A percentile compares a stretch with the other conserved stretches of the same genome.
phyloP scores from a whole-genome alignment of 1,140 invertebrate genomes.

The Rhopalosiphum maidis region DNA sequence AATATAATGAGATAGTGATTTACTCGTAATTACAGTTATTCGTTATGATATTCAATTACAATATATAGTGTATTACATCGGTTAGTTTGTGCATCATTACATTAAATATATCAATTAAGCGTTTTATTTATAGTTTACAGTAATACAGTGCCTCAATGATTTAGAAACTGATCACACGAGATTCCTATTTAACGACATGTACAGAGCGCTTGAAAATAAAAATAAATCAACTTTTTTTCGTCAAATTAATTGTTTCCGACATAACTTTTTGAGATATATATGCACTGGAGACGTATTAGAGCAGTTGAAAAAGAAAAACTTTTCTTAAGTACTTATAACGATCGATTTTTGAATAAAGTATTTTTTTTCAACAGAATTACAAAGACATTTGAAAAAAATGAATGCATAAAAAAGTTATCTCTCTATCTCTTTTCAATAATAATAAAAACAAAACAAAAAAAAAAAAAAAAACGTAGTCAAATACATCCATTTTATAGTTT shows the following conservation, averaged over 20 bases:
- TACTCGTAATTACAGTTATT: not conserved
- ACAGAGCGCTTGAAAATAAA: not conserved
- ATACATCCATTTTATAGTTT: slow-evolving; percentile 8
- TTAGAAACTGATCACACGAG: not conserved
- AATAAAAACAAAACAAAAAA: not conserved
- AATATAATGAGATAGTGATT: not conserved
- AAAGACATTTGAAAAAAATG: not conserved
- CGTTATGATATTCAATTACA: not conserved
- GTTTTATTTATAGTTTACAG: not conserved
- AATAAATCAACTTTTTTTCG: not conserved
- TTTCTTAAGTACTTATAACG: slow-evolving; percentile 30
- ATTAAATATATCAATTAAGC: not conserved
- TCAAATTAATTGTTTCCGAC: slow-evolving; percentile 11
- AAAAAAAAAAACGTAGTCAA: not conserved
- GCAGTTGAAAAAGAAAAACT: not conserved
- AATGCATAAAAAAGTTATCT: slow-evolving; percentile 18
- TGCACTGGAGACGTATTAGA: not conserved
- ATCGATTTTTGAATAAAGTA: slow-evolving; percentile 29
- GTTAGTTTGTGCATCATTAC: not conserved
- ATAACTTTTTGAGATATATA: slow-evolving; percentile 25
- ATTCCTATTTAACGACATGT: not conserved
- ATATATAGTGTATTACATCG: not conserved
- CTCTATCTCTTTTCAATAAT: not conserved
- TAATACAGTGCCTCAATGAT: not conserved
- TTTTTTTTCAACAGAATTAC: slow-evolving; percentile 13